These are phyloP conservation scores for Tokudaia muenninki DNA, from an alignment of 2,797 vertebrate species.

Conservation along the genomic window DNA sequence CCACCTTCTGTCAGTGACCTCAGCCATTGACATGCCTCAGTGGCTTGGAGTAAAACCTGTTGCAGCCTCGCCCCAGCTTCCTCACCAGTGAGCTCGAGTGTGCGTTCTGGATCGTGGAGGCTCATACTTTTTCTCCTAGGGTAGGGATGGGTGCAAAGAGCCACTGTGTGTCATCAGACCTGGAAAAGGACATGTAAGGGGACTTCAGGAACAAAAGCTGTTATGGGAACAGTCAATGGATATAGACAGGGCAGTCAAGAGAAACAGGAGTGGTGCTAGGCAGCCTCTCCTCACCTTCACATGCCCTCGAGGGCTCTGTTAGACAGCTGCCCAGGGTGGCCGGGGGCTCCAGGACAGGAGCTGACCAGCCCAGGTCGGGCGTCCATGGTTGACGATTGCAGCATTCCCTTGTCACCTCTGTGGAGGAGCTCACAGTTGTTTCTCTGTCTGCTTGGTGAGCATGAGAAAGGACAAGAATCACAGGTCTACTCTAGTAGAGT, in stretches of 20 bases:
- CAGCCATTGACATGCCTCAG: rapidly evolving
- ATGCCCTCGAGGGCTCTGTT: neutral
- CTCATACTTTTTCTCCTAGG: neutral
- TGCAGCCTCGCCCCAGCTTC: neutral
- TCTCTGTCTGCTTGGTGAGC: neutral
- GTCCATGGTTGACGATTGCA: neutral
- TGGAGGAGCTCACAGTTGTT: neutral
- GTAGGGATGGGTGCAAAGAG: neutral
- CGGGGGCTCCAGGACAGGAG: rapidly evolving
- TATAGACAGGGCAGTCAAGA: rapidly evolving
- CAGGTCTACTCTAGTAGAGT: neutral
- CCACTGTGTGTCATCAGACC: rapidly evolving
- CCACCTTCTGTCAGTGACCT: neutral
- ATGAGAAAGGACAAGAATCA: rapidly evolving
- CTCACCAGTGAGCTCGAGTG: rapidly evolving
- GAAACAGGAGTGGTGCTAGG: rapidly evolving
- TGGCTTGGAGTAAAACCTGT: rapidly evolving
- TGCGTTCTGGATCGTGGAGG: rapidly evolving
- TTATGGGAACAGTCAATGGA: too few relatives aligned
- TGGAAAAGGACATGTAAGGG: neutral
- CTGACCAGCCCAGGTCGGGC: neutral
- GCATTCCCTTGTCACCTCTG: neutral
- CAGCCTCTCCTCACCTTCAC: rapidly evolving
- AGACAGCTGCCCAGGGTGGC: neutral
- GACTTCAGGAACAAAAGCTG: neutral